Conservation (phyloP, 2,888 invertebrate species). For the Apotomis capreana region DNA sequence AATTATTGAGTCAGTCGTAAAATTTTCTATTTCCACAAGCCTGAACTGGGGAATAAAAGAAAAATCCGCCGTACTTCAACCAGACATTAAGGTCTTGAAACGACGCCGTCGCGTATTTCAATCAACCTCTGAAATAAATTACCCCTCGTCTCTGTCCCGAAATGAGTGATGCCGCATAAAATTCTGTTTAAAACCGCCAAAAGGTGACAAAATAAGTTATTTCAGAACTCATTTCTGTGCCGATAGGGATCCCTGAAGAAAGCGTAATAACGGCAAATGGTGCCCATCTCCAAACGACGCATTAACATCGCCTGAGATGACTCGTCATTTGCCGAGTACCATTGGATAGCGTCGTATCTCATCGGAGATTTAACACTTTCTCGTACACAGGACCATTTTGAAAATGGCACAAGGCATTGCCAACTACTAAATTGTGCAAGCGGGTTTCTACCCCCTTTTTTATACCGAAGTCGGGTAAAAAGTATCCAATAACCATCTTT, state of each 20-base stretch:
- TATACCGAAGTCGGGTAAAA: too few species aligned
- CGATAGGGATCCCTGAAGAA: conserved; percentile 65
- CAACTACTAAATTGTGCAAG: too few species aligned
- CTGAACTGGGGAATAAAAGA: not conserved
- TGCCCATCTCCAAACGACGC: conserved; percentile 62
- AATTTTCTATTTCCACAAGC: not conserved
- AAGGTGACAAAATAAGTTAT: conserved; percentile 70
- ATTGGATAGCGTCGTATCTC: conserved; percentile 1
- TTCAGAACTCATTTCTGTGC: conserved; percentile 69
- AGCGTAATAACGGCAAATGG: conserved; percentile 74
- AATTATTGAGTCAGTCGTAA: too few species aligned
- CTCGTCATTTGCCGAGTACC: conserved; percentile 54
- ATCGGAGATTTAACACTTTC: too few species aligned
- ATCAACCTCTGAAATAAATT: conserved; percentile 36
- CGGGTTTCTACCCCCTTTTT: too few species aligned
- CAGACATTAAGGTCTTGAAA: conserved; percentile 6
- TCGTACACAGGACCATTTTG: too few species aligned
- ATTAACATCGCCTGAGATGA: conserved; percentile 68
- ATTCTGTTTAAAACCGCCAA: conserved; percentile 52
- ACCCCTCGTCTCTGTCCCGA: conserved; percentile 8
- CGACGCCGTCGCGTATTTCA: conserved; percentile 23
- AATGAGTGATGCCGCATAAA: conserved; percentile 33
- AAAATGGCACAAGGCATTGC: too few species aligned
- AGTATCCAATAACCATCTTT: too few species aligned
- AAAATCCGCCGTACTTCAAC: conserved; percentile 7